A percentile compares a stretch with the other conserved stretches of the same genome.
Evolutionary conservation across 1,140 invertebrate species (phyloP).

Genomic region (Drosophila serrata): DNA sequence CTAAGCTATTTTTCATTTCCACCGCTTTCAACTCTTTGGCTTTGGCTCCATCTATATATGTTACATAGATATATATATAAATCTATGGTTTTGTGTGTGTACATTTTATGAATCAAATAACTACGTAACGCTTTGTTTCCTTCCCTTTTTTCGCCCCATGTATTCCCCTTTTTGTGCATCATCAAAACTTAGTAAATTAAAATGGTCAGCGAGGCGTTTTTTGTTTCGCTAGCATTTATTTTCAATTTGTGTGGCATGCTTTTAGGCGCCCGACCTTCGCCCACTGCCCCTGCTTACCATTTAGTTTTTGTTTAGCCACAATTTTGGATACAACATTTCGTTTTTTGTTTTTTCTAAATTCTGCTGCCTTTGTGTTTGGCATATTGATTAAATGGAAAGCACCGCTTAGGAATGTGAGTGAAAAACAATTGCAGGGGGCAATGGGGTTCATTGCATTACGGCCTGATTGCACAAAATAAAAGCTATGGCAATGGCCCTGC

Average conservation of each 20-base stretch:
- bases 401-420: conserved; percentile 31
- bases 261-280: conserved; percentile 52
- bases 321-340: conserved; percentile 49
- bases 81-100: conserved; percentile 15
- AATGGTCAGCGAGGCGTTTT: conserved; percentile 75
- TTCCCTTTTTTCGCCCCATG: conserved; percentile 11
- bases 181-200: conserved; percentile 79
- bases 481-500: conserved; percentile 53
- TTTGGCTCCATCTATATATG: background rate
- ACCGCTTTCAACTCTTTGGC: conserved; percentile 38
- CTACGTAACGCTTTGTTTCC: conserved; percentile 12
- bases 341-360: conserved; percentile 10
- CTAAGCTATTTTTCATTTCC: conserved; percentile 72
- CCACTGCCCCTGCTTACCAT: conserved; percentile 40
- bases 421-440: conserved; percentile 55
- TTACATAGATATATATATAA: background rate
- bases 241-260: conserved; percentile 75
- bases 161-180: conserved; percentile 45
- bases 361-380: conserved; percentile 64
- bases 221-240: conserved; percentile 70
- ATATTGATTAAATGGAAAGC: conserved; percentile 78
- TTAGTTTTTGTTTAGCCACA: conserved; percentile 79
- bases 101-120: conserved; percentile 39
- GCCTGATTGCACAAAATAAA: conserved; percentile 73
- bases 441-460: conserved; percentile 59